These are phyloP conservation scores for Crioceris asparagi DNA, from an alignment of 2,888 invertebrate species.

Conservation along the genomic window DNA sequence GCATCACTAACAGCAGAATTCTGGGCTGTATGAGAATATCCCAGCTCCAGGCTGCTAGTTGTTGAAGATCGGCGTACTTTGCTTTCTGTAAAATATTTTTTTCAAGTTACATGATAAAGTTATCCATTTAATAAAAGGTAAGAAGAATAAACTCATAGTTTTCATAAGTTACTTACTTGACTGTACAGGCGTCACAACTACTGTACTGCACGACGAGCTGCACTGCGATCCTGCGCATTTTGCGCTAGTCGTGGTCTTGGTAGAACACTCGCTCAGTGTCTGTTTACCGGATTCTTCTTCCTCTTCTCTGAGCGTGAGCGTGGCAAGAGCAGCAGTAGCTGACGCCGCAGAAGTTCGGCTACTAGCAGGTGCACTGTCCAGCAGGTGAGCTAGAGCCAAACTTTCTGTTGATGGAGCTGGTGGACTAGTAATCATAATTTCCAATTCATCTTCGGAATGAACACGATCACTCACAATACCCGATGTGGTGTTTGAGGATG, in stretches of 20 bases:
- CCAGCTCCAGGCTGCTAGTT: slow-evolving; percentile 71
- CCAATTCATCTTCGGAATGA: slow-evolving; percentile 88
- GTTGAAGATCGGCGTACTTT: slow-evolving; percentile 58
- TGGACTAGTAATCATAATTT: slow-evolving; percentile 74
- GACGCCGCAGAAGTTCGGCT: slow-evolving; percentile 46
- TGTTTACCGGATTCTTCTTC: slow-evolving; percentile 41
- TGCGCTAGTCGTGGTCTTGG: slow-evolving; percentile 33
- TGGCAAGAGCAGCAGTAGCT: slow-evolving; percentile 37
- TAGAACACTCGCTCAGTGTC: slow-evolving; percentile 25
- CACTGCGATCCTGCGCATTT: slow-evolving; percentile 70
- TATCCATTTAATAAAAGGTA: too few relatives aligned
- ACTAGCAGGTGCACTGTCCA: slow-evolving; percentile 53
- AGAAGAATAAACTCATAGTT: too few relatives aligned
- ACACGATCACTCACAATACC: slow-evolving; percentile 91
- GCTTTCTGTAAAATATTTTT: slow-evolving; percentile 29
- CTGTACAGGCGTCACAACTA: slow-evolving; percentile 55
- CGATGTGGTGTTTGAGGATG: slow-evolving; percentile 94
- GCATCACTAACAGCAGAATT: slow-evolving; percentile 71
- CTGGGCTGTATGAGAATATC: slow-evolving; percentile 79
- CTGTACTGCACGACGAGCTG: slow-evolving; percentile 78
- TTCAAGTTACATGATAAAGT: not conserved
- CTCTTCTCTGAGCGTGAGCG: slow-evolving; percentile 35
- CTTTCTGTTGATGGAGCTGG: slow-evolving; percentile 83
- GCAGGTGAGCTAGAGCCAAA: slow-evolving; percentile 64
- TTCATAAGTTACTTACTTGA: slow-evolving; percentile 39